phyloP scores from a whole-genome alignment of 1,140 invertebrate species.

The Drosophila aff. region DNA sequence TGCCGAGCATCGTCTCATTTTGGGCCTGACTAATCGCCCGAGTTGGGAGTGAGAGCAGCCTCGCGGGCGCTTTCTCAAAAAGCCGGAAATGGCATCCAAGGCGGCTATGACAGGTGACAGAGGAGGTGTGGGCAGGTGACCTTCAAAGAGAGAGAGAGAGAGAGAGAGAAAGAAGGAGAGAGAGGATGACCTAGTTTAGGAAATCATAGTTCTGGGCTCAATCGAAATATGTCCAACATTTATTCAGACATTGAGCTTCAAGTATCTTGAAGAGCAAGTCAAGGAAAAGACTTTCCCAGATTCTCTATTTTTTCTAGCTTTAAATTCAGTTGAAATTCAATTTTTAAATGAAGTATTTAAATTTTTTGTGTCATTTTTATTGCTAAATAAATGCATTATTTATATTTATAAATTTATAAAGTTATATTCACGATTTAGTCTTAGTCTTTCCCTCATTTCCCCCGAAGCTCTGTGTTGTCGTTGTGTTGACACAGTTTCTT shows the following conservation, averaged over 20 bases:
- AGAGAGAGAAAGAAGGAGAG: background rate
- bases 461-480: background rate
- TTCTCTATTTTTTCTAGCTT: background rate
- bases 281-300: background rate
- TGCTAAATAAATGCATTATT: too few species aligned
- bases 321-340: background rate
- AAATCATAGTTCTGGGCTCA: background rate
- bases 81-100: slow-evolving; percentile 48
- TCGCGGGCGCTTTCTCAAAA: slow-evolving; percentile 55
- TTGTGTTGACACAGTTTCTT: slow-evolving; percentile 10
- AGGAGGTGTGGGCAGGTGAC: slow-evolving; percentile 20
- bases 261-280: background rate
- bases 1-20: slow-evolving; percentile 7
- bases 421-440: too few species aligned
- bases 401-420: too few species aligned
- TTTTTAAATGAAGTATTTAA: too few species aligned
- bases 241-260: background rate
- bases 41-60: slow-evolving; percentile 61
- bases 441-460: background rate
- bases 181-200: background rate
- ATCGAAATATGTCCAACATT: background rate
- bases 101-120: background rate
- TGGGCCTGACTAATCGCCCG: slow-evolving; percentile 63
- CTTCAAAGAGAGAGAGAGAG: slow-evolving; percentile 19
- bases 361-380: too few species aligned